Percentiles rank a stretch among this genome's conserved stretches.
Evolutionary conservation across 2,797 vertebrate genomes (phyloP).

Genomic region (Cirrhinus molitorella): DNA sequence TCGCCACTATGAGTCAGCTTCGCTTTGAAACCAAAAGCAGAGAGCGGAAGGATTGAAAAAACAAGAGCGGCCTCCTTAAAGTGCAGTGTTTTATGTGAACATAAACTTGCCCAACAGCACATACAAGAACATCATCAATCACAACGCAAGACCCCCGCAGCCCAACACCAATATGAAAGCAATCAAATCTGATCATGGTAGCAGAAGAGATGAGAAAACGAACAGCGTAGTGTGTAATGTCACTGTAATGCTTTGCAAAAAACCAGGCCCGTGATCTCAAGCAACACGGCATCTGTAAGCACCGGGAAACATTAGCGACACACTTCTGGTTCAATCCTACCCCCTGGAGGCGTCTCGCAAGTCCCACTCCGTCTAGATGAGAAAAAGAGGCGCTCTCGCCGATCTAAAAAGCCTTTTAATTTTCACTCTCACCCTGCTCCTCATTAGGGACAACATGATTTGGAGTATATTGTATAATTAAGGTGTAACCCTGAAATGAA

Average conservation of each 20-base stretch:
- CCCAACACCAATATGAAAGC: constrained; percentile 37
- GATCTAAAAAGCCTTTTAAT: constrained; percentile 61
- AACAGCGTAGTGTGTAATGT: constrained; percentile 55
- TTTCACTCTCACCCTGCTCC: constrained; percentile 59
- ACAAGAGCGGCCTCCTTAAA: constrained; percentile 31
- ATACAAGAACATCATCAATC: constrained; percentile 50
- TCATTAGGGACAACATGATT: constrained; percentile 66
- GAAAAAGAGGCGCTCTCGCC: constrained; percentile 48
- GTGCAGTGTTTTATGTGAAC: constrained; percentile 22
- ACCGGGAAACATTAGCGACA: constrained; percentile 31
- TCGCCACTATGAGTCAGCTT: constrained; percentile 40
- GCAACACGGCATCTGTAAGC: constrained; percentile 31
- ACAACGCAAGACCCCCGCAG: constrained; percentile 44
- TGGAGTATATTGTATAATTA: constrained; percentile 68
- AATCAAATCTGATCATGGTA: constrained; percentile 45
- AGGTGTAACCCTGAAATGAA: constrained; percentile 67
- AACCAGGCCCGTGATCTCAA: constrained; percentile 37
- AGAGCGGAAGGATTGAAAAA: constrained; percentile 42
- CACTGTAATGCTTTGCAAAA: constrained; percentile 47
- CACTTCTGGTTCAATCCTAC: constrained; percentile 48
- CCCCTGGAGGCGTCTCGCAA: constrained; percentile 44
- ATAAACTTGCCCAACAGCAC: constrained; percentile 25
- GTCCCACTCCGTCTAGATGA: constrained; percentile 35
- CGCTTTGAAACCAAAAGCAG: constrained; percentile 50
- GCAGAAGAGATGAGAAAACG: constrained; percentile 41